Percentiles rank a stretch among this genome's conserved stretches.
Conservation (phyloP, 2,888 invertebrate species). For the Pantelozetes paolii region DNA sequence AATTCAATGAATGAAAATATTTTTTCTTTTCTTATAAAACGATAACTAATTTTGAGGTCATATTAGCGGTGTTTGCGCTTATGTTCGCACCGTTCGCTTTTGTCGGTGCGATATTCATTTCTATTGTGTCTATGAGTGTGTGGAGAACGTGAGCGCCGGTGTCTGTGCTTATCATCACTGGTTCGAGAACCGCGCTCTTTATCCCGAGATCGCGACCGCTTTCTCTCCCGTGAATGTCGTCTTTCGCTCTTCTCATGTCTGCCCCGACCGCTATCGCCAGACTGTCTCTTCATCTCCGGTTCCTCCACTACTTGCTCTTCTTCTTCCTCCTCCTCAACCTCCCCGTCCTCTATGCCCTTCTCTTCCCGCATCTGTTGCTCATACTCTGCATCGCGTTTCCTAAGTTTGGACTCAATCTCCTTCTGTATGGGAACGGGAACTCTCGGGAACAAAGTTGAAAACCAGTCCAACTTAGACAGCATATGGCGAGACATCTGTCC, state of each 20-base stretch:
- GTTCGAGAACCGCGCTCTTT: background rate
- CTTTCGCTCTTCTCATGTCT: background rate
- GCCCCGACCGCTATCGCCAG: background rate
- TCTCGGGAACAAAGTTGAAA: constrained; percentile 93
- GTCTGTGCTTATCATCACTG: constrained; percentile 21
- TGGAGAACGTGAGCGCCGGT: constrained; percentile 1
- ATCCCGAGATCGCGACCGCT: constrained; percentile 5
- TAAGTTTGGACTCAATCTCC: constrained; percentile 72
- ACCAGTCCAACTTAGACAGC: constrained; percentile 96
- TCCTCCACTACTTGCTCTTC: background rate
- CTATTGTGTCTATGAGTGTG: background rate
- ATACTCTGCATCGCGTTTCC: constrained; percentile 30
- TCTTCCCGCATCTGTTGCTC: constrained; percentile 22
- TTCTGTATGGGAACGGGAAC: constrained; percentile 96
- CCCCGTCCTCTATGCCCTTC: constrained; percentile 29
- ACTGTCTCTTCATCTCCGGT: background rate
- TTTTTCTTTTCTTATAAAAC: background rate
- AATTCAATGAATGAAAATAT: background rate
- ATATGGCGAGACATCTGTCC: constrained; percentile 88
- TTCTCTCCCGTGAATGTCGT: background rate
- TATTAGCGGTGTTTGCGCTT: constrained; percentile 4
- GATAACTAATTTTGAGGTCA: background rate
- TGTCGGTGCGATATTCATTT: background rate
- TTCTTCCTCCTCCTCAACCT: constrained; percentile 9
- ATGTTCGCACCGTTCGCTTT: constrained; percentile 1